Conservation (phyloP, 2,888 invertebrate genomes). For the Pecten maximus region DNA sequence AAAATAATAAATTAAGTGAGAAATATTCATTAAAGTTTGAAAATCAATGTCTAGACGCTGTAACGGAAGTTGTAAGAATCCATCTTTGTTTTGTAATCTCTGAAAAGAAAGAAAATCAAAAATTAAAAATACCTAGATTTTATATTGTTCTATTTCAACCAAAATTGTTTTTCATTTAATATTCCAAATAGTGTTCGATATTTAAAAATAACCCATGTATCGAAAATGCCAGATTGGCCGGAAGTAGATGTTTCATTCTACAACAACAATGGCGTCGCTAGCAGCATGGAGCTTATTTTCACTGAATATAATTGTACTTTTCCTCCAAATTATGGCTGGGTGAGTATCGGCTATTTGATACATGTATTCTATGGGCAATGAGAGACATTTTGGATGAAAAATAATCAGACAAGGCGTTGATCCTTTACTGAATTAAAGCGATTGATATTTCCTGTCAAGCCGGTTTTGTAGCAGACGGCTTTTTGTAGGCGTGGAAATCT, state of each 20-base stretch:
- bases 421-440: background rate
- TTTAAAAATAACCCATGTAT: too few species aligned
- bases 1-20: background rate
- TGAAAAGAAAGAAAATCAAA: background rate
- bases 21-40: background rate
- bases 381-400: background rate
- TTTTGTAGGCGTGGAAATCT: conserved; percentile 54
- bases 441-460: background rate
- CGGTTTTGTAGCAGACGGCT: conserved; percentile 44
- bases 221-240: background rate
- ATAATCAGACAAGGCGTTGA: background rate
- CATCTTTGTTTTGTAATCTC: background rate
- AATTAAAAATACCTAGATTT: background rate
- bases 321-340: conserved; percentile 68
- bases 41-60: background rate
- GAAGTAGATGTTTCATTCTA: conserved; percentile 31
- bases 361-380: too few species aligned
- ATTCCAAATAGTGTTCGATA: too few species aligned
- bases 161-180: too few species aligned
- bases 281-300: conserved; percentile 57
- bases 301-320: conserved; percentile 60
- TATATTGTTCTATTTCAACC: background rate
- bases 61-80: conserved; percentile 1
- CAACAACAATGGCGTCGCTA: conserved; percentile 67
- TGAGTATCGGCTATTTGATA: conserved; percentile 46